Evolutionary conservation across 1,140 invertebrate species (phyloP).

Genomic region (Harpegnathos saltator): DNA sequence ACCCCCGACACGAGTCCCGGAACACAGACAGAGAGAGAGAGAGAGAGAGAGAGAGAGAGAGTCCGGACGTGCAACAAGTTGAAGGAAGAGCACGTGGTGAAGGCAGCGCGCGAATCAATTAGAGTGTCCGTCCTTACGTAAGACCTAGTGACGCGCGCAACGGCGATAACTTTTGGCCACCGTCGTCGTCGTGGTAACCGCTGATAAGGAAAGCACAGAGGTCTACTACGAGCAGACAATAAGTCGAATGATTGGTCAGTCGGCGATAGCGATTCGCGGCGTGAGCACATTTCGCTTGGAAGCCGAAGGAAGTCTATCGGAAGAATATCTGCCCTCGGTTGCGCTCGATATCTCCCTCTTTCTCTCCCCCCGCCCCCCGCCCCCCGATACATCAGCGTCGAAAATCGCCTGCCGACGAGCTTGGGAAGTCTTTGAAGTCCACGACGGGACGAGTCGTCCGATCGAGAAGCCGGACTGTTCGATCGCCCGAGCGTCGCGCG

Average conservation of each 20-base stretch:
- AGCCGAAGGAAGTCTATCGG: no score
- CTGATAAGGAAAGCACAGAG: slow-evolving; percentile 21
- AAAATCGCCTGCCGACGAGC: no score
- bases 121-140: slow-evolving; percentile 25
- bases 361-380: no score
- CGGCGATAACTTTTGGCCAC: slow-evolving; percentile 41
- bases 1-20: no score
- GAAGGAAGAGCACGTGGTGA: slow-evolving; percentile 39
- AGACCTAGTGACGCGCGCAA: neutral
- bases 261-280: slow-evolving; percentile 19
- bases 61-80: slow-evolving; percentile 46
- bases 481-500: neutral
- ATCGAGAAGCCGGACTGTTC: no score
- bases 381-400: neutral
- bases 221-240: slow-evolving; percentile 8
- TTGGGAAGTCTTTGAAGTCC: neutral
- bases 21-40: no score
- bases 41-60: no score
- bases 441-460: neutral
- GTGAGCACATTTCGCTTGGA: neutral
- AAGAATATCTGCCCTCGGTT: neutral
- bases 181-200: neutral
- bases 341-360: no score
- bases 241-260: slow-evolving; percentile 23
- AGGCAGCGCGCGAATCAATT: slow-evolving; percentile 7